Base-by-base conservation (phyloP, 2,113 vertebrate species). In the Desmodus rotundus region DNA sequence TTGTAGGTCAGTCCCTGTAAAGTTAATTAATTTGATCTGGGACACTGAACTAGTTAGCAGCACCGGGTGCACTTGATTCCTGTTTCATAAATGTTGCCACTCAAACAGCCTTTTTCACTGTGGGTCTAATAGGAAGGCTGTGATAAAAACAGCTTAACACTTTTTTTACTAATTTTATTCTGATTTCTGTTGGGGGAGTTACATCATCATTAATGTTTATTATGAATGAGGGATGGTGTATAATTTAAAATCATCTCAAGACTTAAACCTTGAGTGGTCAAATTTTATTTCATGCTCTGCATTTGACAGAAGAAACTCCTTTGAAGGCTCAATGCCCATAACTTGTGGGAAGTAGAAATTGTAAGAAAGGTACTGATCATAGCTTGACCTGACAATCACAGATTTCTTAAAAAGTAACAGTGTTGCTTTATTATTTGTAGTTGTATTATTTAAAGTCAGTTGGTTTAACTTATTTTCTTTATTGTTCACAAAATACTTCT, bases 21-120 rank as follows among this genome's bases (percentile, higher is more conserved):
- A 78, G 54, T 89, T 84, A 91, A 77, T 97, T 87, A 85, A 78
- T 94, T 93, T 94, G 26, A 80, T 89, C 54, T 89, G 61, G 41
- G 13, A 47, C 56, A 33, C 9, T 78, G 78, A 82, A 38, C 8
- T 89, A 91, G 19, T 26, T 92, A 78, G 28, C 65, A 54, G 52
- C 80, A 65, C n/a, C 56, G 12, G 14, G 19, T 67, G 3, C 4
- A 28, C 33, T 63, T 85, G 43, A 84, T 91, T 87, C 19, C 58
- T 68, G 7, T 68, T 73, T 19, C 38, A 58, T 28, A 74, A 87
- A 45, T 84, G n/a, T 70, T 89, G 52, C 38, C 28, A 72, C 13
- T 17, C 5, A 58, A n/a, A 87, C 6, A 36, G 17, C 13, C 52
- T 90, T 82, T 77, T 47, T 31, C 47, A 31, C 10, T 36, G 13